Evolutionary conservation across 2,797 vertebrate genomes (phyloP), one percentile per base, ranked within the genome.

Genomic region (Eptatretus atami): DNA sequence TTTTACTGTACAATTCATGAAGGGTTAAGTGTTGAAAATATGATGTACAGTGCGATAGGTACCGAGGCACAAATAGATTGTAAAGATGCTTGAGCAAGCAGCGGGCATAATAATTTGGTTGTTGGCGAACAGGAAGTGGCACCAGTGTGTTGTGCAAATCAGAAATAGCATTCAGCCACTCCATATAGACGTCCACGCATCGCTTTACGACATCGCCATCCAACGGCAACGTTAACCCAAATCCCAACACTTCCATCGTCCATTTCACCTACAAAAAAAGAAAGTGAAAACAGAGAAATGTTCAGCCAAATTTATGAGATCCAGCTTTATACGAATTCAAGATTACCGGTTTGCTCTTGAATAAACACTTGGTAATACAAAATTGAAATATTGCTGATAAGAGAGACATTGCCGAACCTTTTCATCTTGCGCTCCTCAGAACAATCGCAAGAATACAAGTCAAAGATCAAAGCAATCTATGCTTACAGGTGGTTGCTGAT

Each of bases 231-330:
- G 83, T 86, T 69, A 93, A 69, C 60, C 84, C 83, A 2, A 84
- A 87, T 72, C 81, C 82, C 71, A 93, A 75, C 67, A 87, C 85
- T 75, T 93, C 86, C 86, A 90, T 87, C 3, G 84, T 86, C 86
- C 86, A 93, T 76, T 85, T 88, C 70, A 93, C 84, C 86, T 93
- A 69, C 13, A 13, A 24, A 19, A 19, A 57, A 44, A 24, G 15
- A 53, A 63, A 44, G 31, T 44, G 31, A 44, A 44, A 44, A 44
- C 31, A 44, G 31, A 44, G 4, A 44, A 44, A 44, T 5, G 31
- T 44, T 44, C 31, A 44, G 31, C 31, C 31, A 44, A 44, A 44
- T 44, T 44, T 44, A 44, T 8, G 4, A 8, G 31, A 44, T 44
- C 31, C 31, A 44, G 31, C 31, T 44, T 44, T 44, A 44, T 44